Base-by-base conservation (phyloP, 1,140 invertebrate genomes). In the Cardiocondyla obscurior region DNA sequence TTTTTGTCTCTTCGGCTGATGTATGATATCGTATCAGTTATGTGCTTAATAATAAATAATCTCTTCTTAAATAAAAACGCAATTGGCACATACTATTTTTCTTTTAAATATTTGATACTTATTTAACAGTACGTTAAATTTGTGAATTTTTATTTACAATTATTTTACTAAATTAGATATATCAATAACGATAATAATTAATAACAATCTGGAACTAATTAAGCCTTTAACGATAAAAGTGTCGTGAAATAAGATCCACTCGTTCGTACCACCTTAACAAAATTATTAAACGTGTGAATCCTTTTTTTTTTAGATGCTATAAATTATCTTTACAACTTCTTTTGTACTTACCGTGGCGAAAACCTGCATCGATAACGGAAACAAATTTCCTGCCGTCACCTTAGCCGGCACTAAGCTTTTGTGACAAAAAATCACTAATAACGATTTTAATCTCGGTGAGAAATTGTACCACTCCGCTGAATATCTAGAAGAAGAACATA, bases 381-480 rank as follows among this genome's bases (percentile, higher is more conserved):
- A 77, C 1, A 77, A 12, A 67, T 77, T 67, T 28, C 74, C 74
- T 53, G 74, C 74, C 19, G 74, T 67, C 60, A 77, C n/a, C 51
- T 14, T 65, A 14, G 16, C 65, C 0, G 74, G 60, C 2, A 67
- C 16, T 6, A 53, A 4, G 30, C 74, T 77, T 51, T 46, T 51
- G 16, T 77, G 19, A 53, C 65, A 62, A 30, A 0, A 67, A 28
- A 77, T 77, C 36, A 51, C 39, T 53, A 77, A 28, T 33, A 77
- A 39, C 28, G 74, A 77, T 14, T 53, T 77, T 30, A 67, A 3
- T 67, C 46, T 51, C 14, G 28, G 44, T 19, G 74, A 77, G 58
- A 77, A 77, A 2, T 53, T 67, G 22, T 77, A 77, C 74, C 74
- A 77, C 42, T 67, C 22, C 6, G 74, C 44, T 10, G 74, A 44